Conservation (phyloP, 2,888 invertebrate genomes). For the Morpho achilles region DNA sequence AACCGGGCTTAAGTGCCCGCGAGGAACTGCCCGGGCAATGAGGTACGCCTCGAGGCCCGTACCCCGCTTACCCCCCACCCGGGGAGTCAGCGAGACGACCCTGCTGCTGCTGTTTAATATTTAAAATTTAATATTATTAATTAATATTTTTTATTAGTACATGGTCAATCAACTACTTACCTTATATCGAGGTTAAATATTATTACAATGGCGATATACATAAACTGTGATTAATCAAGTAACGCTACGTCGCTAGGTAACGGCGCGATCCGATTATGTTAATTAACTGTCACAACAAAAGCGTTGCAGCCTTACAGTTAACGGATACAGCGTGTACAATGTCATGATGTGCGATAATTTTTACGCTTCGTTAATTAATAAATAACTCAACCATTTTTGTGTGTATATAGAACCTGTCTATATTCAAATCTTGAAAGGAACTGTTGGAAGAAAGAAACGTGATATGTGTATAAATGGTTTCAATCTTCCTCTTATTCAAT, state of each 20-base stretch:
- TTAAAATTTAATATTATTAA: no score
- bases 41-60: no score
- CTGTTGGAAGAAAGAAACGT: neutral
- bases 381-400: neutral
- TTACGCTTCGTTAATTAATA: conserved; percentile 8
- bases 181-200: neutral
- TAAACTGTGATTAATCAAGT: conserved; percentile 15
- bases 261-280: conserved; percentile 31
- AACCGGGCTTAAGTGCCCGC: no score
- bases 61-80: no score
- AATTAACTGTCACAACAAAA: conserved; percentile 30
- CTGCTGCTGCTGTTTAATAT: no score
- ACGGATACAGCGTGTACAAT: conserved; percentile 9
- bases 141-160: no score
- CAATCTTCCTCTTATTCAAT: no score
- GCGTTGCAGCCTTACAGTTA: conserved; percentile 11
- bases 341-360: conserved; percentile 9
- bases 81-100: no score
- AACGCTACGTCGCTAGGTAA: conserved; percentile 2
- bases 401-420: no score
- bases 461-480: neutral
- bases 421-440: no score
- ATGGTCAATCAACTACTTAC: no score
- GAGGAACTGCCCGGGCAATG: no score
- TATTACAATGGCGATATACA: conserved; percentile 5